These are phyloP conservation scores for Agrotis segetum DNA, from an alignment of 2,888 invertebrate genomes.

Conservation along the genomic window DNA sequence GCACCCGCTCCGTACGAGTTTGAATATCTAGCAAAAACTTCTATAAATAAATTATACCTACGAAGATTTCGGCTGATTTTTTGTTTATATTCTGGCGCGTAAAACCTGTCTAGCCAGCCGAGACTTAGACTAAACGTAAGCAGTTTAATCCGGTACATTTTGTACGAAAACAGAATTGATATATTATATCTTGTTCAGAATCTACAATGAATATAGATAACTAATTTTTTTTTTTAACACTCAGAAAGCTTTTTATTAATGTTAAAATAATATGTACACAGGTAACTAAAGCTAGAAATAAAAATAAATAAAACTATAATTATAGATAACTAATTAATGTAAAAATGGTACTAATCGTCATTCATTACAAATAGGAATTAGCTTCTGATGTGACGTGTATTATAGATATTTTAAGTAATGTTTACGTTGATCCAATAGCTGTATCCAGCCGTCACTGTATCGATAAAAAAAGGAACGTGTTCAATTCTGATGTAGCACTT, in stretches of 20 bases:
- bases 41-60: conserved; percentile 64
- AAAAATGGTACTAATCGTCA: too few species aligned
- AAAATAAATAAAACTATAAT: too few species aligned
- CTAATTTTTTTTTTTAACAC: too few species aligned
- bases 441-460: too few species aligned
- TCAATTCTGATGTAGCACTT: too few species aligned
- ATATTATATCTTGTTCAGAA: conserved; percentile 1
- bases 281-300: too few species aligned
- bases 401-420: background rate
- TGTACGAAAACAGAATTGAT: conserved; percentile 34
- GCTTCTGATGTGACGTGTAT: conserved; percentile 7
- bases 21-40: conserved; percentile 71
- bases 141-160: conserved; percentile 64
- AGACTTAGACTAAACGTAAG: conserved; percentile 65
- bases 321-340: background rate
- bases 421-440: too few species aligned
- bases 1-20: conserved; percentile 58
- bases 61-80: conserved; percentile 73
- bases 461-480: too few species aligned
- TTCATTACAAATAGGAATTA: too few species aligned
- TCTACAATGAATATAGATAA: background rate
- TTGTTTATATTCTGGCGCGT: conserved; percentile 76
- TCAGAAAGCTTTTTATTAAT: too few species aligned
- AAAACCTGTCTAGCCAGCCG: conserved; percentile 79
- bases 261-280: too few species aligned